Evolutionary conservation across 1,140 invertebrate species (phyloP), one percentile per base, ranked within the genome.

Genomic region (Sarcophaga bullata): DNA sequence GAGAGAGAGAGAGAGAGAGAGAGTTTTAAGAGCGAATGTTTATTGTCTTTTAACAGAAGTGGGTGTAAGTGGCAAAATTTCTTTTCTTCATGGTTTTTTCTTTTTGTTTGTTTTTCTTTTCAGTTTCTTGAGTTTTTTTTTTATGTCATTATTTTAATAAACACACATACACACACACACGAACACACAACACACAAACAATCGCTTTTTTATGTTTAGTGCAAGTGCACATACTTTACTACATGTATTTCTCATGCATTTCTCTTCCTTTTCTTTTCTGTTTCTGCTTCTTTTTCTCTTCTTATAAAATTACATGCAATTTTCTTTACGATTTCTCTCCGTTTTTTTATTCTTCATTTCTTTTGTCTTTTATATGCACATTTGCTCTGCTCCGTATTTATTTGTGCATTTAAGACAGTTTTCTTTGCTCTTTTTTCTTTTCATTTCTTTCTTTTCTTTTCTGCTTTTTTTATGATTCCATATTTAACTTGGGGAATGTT

Each of bases 11-110:
- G 25, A 4, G 25, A 8, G 62, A 19, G 7, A 7, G n/a, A 68
- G 54, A 58, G 54, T 58, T 58, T 37, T 58, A 58, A 58, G 54
- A 58, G 15, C 54, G 54, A 3, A 68, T 68, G 17, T 68, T 68
- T 68, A 25, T 68, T 68, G 62, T 68, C 62, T 68, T 68, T 68
- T 19, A 68, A 68, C 62, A 68, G 62, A 8, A 68, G 62, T 68
- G 62, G 62, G 62, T 19, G 62, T 68, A 58, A 58, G 54, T 58
- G n/a, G 54, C 15, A 37, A 1, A 37, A 37, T 37, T 37, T 37
- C 25, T 37, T 37, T 4, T 37, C 25, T 37, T 37, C 25, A 37
- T 37, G 4, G 1, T 37, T 1, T 37, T 37, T 37, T 37, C 4
- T 37, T 37, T 37, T 37, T 37, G 4, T 37, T 37, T 37, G 25